phyloP scores from a whole-genome alignment of 2,797 vertebrate genomes.

The Anomalospiza imberbis region DNA sequence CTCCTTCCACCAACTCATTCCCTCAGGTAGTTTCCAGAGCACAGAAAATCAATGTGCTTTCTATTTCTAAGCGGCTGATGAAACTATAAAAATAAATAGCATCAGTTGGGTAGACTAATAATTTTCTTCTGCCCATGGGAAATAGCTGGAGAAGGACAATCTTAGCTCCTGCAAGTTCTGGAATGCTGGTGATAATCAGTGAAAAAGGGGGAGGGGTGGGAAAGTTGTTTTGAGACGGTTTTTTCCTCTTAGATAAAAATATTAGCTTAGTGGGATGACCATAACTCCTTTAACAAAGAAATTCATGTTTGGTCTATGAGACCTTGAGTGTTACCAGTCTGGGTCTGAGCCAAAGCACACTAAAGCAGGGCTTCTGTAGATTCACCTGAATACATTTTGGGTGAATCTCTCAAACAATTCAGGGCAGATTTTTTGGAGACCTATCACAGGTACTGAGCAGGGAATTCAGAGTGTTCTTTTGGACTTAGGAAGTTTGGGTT shows the following conservation, averaged over 20 bases:
- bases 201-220: neutral
- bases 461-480: neutral
- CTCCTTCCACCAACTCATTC: neutral
- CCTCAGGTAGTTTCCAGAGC: neutral
- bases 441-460: neutral
- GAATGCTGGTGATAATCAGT: neutral
- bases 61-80: neutral
- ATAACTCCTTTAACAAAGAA: neutral
- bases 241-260: neutral
- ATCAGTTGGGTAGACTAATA: neutral
- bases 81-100: neutral
- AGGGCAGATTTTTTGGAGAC: neutral
- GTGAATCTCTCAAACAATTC: neutral
- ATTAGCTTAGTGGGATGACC: neutral
- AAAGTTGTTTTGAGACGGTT: rapidly evolving
- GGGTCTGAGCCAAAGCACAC: neutral
- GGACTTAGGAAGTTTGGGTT: neutral
- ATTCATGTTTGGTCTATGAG: neutral
- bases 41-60: neutral
- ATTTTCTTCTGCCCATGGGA: neutral
- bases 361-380: neutral
- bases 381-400: neutral
- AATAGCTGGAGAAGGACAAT: neutral
- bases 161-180: neutral
- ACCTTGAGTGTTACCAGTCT: neutral